Evolutionary conservation across 1,140 invertebrate genomes (phyloP).

Genomic region (Dreissena polymorpha): DNA sequence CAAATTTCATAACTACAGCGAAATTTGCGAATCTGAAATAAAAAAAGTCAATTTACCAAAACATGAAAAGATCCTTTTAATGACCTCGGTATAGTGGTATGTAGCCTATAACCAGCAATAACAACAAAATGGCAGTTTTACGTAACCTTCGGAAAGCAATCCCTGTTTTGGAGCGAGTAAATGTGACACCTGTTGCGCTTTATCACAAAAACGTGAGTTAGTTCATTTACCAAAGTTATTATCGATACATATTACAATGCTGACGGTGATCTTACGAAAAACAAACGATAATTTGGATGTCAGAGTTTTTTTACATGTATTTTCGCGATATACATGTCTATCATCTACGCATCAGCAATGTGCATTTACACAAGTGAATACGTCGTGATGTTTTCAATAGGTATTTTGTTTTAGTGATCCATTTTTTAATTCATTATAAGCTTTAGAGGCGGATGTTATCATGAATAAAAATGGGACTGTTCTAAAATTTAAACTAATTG

Average conservation of each 20-base stretch:
- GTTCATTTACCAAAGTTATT: not conserved
- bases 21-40: no score
- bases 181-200: slow-evolving; percentile 50
- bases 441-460: no score
- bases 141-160: slow-evolving; percentile 30
- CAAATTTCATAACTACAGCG: no score
- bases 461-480: no score
- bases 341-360: no score
- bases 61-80: no score
- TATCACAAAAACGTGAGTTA: slow-evolving; percentile 68
- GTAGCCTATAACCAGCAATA: not conserved
- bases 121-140: slow-evolving; percentile 36
- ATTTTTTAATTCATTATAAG: no score
- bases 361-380: not conserved
- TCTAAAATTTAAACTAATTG: no score
- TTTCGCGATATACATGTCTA: no score
- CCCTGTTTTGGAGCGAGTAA: slow-evolving; percentile 39
- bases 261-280: not conserved
- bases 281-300: not conserved
- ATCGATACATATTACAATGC: not conserved
- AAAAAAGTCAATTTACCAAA: no score
- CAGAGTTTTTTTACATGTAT: not conserved
- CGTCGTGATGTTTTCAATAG: not conserved
- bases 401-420: not conserved
- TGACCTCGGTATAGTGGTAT: no score